Evolutionary conservation across 2,888 invertebrate genomes (phyloP).

Genomic region (Drosophila setosimentum): DNA sequence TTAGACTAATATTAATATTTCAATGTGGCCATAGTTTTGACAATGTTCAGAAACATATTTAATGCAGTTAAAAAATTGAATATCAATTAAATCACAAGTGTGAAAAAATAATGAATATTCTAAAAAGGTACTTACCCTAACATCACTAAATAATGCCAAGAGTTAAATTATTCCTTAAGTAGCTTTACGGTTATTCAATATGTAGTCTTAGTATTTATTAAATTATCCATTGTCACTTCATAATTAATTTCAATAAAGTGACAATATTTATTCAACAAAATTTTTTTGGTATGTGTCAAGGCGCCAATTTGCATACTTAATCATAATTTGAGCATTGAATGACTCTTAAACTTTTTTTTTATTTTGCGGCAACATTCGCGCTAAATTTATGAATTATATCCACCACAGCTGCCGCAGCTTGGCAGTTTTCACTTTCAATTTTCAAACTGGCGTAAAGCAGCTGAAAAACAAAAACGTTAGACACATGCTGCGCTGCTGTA

Average conservation of each 20-base stretch:
- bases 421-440: conserved; percentile 58
- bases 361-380: conserved; percentile 38
- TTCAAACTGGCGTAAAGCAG: conserved; percentile 32
- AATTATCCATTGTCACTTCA: not conserved
- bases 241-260: conserved; percentile 17
- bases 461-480: conserved; percentile 34
- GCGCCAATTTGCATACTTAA: conserved; percentile 50
- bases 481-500: conserved; percentile 41
- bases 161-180: not conserved
- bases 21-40: not conserved
- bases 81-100: not conserved
- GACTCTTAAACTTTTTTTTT: conserved; percentile 36
- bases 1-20: not conserved
- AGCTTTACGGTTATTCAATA: not conserved
- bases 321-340: conserved; percentile 38
- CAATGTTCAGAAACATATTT: not conserved
- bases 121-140: not conserved
- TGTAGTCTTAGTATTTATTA: not conserved
- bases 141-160: not conserved
- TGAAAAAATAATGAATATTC: not conserved
- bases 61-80: not conserved
- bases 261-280: conserved; percentile 18
- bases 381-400: conserved; percentile 51
- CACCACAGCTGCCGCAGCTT: conserved; percentile 52
- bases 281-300: conserved; percentile 31